Evolutionary conservation across 1,140 invertebrate species (phyloP).

Genomic region (Lordiphosa mommai): DNA sequence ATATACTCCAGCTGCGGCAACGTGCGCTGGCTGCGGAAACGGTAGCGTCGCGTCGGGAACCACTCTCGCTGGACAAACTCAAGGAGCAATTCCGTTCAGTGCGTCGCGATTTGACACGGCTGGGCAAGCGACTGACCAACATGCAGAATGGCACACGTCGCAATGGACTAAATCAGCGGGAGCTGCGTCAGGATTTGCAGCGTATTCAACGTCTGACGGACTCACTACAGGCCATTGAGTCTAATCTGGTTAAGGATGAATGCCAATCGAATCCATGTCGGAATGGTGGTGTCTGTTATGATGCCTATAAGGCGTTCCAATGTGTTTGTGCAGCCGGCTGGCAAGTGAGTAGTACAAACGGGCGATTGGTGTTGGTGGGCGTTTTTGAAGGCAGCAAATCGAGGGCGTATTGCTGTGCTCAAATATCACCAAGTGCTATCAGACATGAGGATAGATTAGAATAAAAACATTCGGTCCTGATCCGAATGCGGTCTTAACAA

Average conservation of each 20-base stretch:
- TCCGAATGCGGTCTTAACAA: no score
- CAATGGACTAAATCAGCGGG: slow-evolving; percentile 1
- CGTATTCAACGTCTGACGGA: slow-evolving; percentile 16
- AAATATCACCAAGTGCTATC: no score
- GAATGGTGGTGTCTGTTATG: slow-evolving; percentile 91
- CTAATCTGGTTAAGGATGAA: slow-evolving; percentile 80
- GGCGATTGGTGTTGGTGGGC: slow-evolving; percentile 10
- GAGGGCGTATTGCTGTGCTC: slow-evolving; percentile 35
- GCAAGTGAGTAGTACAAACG: slow-evolving; percentile 83
- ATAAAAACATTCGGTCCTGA: no score
- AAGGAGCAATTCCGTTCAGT: slow-evolving; percentile 37
- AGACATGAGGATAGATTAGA: no score
- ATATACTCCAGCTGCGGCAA: slow-evolving; percentile 24
- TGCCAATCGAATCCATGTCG: slow-evolving; percentile 88
- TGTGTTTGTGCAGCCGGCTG: slow-evolving; percentile 88
- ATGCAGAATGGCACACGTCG: slow-evolving; percentile 25
- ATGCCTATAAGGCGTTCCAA: slow-evolving; percentile 85
- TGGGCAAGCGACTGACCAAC: slow-evolving; percentile 19
- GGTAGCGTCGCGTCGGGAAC: slow-evolving; percentile 14
- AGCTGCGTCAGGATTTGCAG: slow-evolving; percentile 32
- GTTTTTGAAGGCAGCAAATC: slow-evolving; percentile 9
- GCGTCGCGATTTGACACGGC: slow-evolving; percentile 20
- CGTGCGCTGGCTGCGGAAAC: slow-evolving; percentile 4
- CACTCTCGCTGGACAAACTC: slow-evolving; percentile 26
- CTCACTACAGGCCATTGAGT: slow-evolving; percentile 8